Base-by-base conservation (phyloP, 2,113 vertebrate species). In the Madoqua kirkii region DNA sequence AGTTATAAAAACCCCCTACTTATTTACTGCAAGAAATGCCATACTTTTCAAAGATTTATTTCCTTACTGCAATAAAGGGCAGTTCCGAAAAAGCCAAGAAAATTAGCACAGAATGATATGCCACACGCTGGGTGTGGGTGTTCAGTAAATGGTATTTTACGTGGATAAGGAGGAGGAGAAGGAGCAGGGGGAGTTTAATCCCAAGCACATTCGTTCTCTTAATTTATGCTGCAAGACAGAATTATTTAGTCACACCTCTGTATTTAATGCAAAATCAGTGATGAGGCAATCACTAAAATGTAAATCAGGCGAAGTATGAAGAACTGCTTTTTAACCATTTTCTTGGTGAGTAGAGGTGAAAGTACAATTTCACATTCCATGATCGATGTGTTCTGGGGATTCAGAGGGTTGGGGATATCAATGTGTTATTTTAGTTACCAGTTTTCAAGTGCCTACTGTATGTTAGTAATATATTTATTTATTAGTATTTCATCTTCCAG, bases 21-120 rank as follows among this genome's bases (percentile, higher is more conserved):
- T 97, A 91, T 97, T 98, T 98, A 96, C 81, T 98, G 78, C 95
- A 98, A 62, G 86, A 93, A 98, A 96, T 93, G 97, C 95, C 95
- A 96, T 87, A 45, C 86, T 94, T 93, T 97, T 98, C 89, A 97
- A 59, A 78, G 95, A 97, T 93, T 97, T 85, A 96, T 86, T 95
- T 98, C 33, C 91, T 96, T 91, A 82, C 78, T 93, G 50, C 52
- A 64, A 95, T 57, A 88, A 89, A 98, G 96, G n/a, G 59, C 74
- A 74, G n/a, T 97, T 94, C 57, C 87, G 33, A 93, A 92, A 97
- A 97, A 97, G 94, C 71, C 93, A 94, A 89, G 91, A 93, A 96
- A 96, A 96, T 90, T 81, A 95, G 74, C 36, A 62, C 43, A 9
- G n/a, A 87, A 85, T n/a, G 40, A 19, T 6, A 36, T 11, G 50